Conservation (phyloP, 2,113 vertebrate genomes). For the Xenotilapia longispinis region DNA sequence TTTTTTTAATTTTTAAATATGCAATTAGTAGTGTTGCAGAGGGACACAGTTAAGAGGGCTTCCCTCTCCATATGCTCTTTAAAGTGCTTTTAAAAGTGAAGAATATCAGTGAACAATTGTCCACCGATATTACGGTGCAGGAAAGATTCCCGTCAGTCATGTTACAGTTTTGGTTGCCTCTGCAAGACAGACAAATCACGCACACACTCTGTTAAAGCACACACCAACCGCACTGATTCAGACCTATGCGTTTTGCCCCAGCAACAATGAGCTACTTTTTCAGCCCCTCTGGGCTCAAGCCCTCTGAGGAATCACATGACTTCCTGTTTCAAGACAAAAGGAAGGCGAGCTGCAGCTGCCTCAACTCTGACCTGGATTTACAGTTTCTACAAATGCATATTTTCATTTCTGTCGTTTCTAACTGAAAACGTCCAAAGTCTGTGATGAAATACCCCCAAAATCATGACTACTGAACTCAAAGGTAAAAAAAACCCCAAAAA, state of each 20-base stretch:
- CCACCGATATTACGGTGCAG: not conserved
- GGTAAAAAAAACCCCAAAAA: fast-evolving
- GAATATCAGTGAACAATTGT: not conserved
- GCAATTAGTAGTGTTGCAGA: not conserved
- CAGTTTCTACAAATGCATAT: not conserved
- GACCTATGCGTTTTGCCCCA: conserved; percentile 14
- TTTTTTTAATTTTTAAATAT: not conserved
- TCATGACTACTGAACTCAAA: not conserved
- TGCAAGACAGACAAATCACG: conserved; percentile 3
- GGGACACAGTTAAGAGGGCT: not conserved
- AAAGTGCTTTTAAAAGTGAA: not conserved
- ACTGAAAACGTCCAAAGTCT: not conserved
- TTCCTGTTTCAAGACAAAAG: conserved; percentile 60
- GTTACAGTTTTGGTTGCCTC: not conserved
- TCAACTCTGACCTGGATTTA: not conserved
- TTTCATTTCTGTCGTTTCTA: not conserved
- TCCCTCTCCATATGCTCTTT: not conserved
- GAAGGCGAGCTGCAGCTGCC: conserved; percentile 24
- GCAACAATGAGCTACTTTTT: conserved; percentile 34
- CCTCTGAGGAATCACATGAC: conserved; percentile 49
- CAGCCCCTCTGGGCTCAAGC: not conserved
- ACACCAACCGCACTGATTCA: not conserved
- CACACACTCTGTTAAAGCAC: not conserved
- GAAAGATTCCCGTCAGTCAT: not conserved
- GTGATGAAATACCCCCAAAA: not conserved